These are phyloP conservation scores for Falcunculus frontatus DNA, from an alignment of 2,113 vertebrate genomes.

Conservation along the genomic window DNA sequence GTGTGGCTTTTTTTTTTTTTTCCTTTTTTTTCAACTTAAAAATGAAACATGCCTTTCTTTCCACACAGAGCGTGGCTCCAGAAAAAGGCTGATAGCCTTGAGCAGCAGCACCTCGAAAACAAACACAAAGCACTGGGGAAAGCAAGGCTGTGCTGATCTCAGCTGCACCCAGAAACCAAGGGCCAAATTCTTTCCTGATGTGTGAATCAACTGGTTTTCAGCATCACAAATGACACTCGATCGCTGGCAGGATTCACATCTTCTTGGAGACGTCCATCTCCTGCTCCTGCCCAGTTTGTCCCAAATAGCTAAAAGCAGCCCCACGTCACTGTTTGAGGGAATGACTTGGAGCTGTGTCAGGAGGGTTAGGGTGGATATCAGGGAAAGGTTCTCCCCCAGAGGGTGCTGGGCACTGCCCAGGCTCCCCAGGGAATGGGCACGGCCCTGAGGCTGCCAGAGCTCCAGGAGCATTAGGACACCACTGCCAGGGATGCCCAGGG, in stretches of 20 bases:
- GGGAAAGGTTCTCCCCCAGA: neutral
- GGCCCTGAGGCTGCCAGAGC: neutral
- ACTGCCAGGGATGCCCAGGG: fast-evolving
- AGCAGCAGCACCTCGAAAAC: neutral
- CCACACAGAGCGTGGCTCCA: neutral
- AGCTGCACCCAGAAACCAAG: neutral
- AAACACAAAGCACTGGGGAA: neutral
- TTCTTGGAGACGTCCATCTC: neutral
- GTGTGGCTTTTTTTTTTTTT: neutral
- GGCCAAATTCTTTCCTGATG: neutral
- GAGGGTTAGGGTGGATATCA: fast-evolving
- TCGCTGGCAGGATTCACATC: neutral
- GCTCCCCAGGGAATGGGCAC: neutral
- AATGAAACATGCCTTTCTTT: slow-evolving; percentile 23
- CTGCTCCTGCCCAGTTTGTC: neutral
- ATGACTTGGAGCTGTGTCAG: neutral
- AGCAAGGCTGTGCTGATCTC: neutral
- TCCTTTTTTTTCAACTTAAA: neutral
- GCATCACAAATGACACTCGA: neutral
- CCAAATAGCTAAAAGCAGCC: neutral
- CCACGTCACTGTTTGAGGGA: fast-evolving
- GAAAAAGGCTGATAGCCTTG: neutral
- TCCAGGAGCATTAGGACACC: fast-evolving
- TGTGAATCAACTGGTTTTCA: neutral
- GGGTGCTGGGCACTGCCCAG: neutral